Evolutionary conservation across 2,888 invertebrate genomes (phyloP), one percentile per base, ranked within the genome.

Genomic region (Taenaris catops): DNA sequence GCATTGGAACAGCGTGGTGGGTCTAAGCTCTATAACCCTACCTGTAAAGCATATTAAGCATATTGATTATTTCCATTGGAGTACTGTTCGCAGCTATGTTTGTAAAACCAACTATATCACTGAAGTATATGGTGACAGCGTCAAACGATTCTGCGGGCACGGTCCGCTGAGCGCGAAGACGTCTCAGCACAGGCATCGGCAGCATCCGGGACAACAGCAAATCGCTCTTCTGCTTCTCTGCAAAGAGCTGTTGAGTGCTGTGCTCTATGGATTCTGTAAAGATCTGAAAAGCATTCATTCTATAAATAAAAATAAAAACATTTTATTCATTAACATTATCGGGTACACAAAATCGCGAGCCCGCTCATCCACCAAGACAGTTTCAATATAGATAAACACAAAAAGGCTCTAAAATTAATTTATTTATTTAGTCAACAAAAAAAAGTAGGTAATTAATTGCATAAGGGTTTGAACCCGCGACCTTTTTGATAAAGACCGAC

Each of bases 11-110:
- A n/a, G n/a, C n/a, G n/a, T n/a, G n/a, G n/a, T n/a, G n/a, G n/a
- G n/a, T n/a, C n/a, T n/a, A n/a, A n/a, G n/a, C n/a, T n/a, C n/a
- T n/a, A n/a, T n/a, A n/a, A n/a, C n/a, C n/a, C n/a, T n/a, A 83
- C 84, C 90, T 91, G 73, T 93, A 93, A n/a, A 93, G 74, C 62
- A 91, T 90, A 58, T 93, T 93, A 41, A 93, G 84, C 87, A 93
- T 89, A 46, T 87, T 87, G 33, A 89, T 89, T 36, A 89, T 86
- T 64, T 92, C 89, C 89, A 91, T 89, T 0, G 91, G 91, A 0
- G 91, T 89, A 51, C 90, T 90, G 35, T 63, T 73, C 0, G 91
- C 89, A 0, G 91, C 90, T 40, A 92, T 87, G 25, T 74, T 76
- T 1, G 92, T 92, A 58, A 92, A 92, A 1, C 92, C 92, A 12